Evolutionary conservation across 2,113 vertebrate species (phyloP).

Genomic region (Nannobrachium achirus): DNA sequence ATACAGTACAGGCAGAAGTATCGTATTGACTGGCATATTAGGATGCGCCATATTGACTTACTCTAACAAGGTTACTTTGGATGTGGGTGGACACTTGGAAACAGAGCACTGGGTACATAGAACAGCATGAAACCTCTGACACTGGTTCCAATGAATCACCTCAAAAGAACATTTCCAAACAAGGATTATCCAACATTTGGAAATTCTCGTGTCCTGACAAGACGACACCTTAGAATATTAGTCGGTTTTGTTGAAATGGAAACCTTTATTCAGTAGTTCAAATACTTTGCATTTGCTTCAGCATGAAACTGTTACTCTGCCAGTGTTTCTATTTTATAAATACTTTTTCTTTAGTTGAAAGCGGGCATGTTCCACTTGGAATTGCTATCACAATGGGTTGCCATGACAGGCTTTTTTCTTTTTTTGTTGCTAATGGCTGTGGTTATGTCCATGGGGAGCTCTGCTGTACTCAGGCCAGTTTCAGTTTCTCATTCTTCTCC

Average conservation of each 20-base stretch:
- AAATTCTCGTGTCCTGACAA: too few relatives aligned
- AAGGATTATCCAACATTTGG: too few relatives aligned
- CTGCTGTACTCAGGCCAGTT: too few relatives aligned
- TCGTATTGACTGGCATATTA: conserved; percentile 36
- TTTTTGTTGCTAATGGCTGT: conserved; percentile 34
- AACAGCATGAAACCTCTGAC: too few relatives aligned
- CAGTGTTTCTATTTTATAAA: conserved; percentile 15
- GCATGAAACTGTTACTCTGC: neutral
- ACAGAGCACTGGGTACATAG: neutral
- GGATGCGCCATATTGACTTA: conserved; percentile 48
- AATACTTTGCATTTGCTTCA: neutral
- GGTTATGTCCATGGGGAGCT: too few relatives aligned
- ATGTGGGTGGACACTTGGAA: conserved; percentile 12
- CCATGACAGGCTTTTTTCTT: conserved; percentile 66
- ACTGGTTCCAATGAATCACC: too few relatives aligned
- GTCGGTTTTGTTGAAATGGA: conserved; percentile 7
- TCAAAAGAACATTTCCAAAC: too few relatives aligned
- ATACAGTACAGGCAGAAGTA: conserved; percentile 40
- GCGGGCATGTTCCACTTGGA: conserved; percentile 28
- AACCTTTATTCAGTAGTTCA: neutral
- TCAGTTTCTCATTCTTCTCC: too few relatives aligned
- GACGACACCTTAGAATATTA: conserved; percentile 6
- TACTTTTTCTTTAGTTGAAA: conserved; percentile 47
- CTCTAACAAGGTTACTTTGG: conserved; percentile 56
- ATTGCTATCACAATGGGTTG: conserved; percentile 63